Percentiles rank a stretch among this genome's conserved stretches.
phyloP scores from a whole-genome alignment of 2,888 invertebrate species.

The Drosophila sordidapex region DNA sequence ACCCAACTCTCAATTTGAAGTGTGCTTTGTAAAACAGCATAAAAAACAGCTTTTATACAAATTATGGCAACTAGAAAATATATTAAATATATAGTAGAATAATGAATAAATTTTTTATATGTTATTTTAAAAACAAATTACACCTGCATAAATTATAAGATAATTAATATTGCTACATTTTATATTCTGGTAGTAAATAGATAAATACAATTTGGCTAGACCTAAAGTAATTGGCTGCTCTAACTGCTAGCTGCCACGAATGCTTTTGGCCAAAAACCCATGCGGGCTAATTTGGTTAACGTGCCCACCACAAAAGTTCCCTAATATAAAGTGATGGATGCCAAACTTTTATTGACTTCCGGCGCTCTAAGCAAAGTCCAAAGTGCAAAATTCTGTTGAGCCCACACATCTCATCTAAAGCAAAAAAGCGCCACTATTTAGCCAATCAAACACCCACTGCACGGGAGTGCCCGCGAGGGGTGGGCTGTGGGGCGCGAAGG shows the following conservation, averaged over 20 bases:
- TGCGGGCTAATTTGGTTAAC: conserved; percentile 43
- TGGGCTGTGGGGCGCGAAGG: not conserved
- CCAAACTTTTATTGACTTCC: conserved; percentile 79
- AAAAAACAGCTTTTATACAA: not conserved
- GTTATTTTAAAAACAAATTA: not conserved
- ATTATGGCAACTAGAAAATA: not conserved
- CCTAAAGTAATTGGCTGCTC: not conserved
- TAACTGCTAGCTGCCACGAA: not conserved
- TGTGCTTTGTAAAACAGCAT: not conserved
- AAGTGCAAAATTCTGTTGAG: conserved; percentile 64
- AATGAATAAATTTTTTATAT: not conserved
- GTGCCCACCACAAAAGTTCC: conserved; percentile 7
- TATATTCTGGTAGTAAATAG: not conserved
- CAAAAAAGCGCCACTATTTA: conserved; percentile 41
- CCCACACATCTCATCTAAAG: not conserved
- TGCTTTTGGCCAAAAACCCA: conserved; percentile 11
- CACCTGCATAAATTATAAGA: not conserved
- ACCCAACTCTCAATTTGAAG: not conserved
- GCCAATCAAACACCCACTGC: conserved; percentile 55
- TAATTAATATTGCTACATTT: not conserved
- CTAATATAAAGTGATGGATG: conserved; percentile 15
- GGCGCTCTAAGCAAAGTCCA: conserved; percentile 37
- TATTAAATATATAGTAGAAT: not conserved
- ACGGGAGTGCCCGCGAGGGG: not conserved
- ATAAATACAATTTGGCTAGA: not conserved